Conservation (phyloP, 2,888 invertebrate genomes). For the Seladonia tumulorum region DNA sequence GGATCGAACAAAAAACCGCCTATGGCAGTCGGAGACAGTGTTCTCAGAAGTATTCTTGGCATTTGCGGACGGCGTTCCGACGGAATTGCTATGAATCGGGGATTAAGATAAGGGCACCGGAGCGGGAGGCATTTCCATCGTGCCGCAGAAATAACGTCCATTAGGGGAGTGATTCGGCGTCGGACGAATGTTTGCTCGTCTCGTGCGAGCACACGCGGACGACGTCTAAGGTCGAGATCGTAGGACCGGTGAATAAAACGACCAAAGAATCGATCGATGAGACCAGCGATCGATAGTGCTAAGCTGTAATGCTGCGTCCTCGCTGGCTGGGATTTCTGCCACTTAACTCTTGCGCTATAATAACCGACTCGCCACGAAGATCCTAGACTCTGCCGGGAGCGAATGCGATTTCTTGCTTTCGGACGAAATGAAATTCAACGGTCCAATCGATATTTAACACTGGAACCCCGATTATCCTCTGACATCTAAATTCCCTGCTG, state of each 20-base stretch:
- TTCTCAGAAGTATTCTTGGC: not conserved
- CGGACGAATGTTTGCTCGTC: constrained; percentile 9
- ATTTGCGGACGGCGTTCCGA: not conserved
- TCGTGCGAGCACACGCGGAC: not conserved
- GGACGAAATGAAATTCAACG: too few relatives aligned
- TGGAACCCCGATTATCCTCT: too few relatives aligned
- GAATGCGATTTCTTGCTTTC: too few relatives aligned
- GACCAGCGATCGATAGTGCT: not conserved
- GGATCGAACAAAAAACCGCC: not conserved
- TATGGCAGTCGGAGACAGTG: not conserved
- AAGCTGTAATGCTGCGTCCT: not conserved
- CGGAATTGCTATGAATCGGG: not conserved
- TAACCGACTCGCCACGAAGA: not conserved
- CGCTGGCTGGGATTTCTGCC: not conserved
- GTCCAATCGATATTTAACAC: too few relatives aligned
- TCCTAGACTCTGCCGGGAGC: too few relatives aligned
- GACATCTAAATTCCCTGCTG: too few relatives aligned
- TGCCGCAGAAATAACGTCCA: not conserved
- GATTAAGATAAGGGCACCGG: not conserved
- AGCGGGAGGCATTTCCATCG: not conserved
- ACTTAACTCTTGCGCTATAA: not conserved
- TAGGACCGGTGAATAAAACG: not conserved
- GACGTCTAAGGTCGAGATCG: not conserved
- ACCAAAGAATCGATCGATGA: not conserved
- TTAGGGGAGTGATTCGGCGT: constrained; percentile 7